phyloP scores from a whole-genome alignment of 1,140 invertebrate genomes.

The Drosophila parabipectinata region DNA sequence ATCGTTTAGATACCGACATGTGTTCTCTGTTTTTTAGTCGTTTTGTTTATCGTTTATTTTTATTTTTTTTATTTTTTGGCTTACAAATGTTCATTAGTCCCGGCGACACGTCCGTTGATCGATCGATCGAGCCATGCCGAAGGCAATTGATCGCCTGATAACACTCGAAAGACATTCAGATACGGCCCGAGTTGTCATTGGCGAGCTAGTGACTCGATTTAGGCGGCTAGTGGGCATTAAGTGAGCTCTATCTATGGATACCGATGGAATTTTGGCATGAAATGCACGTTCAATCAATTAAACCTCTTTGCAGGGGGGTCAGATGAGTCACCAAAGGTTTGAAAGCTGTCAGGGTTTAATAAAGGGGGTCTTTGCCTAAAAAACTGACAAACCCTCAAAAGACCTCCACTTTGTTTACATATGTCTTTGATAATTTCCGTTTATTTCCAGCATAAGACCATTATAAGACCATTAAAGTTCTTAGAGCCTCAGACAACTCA shows the following conservation, averaged over 20 bases:
- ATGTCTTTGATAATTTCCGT: slow-evolving; percentile 23
- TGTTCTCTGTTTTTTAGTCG: slow-evolving; percentile 2
- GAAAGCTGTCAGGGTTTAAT: neutral
- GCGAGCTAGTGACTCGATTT: slow-evolving; percentile 49
- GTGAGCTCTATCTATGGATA: slow-evolving; percentile 52
- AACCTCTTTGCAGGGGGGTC: slow-evolving; percentile 65
- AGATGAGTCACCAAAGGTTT: slow-evolving; percentile 26
- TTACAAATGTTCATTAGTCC: slow-evolving; percentile 71
- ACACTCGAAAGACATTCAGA: slow-evolving; percentile 62
- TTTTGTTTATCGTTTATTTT: slow-evolving; percentile 38
- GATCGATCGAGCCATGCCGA: slow-evolving; percentile 47
- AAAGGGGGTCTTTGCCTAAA: neutral
- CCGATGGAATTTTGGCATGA: slow-evolving; percentile 45
- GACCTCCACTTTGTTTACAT: slow-evolving; percentile 24
- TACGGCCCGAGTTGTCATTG: slow-evolving; percentile 24
- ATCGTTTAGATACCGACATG: slow-evolving; percentile 1
- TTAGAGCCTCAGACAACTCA: slow-evolving; percentile 13
- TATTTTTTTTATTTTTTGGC: slow-evolving; percentile 34
- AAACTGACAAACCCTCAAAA: neutral
- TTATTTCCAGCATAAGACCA: slow-evolving; percentile 23
- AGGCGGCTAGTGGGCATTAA: slow-evolving; percentile 39
- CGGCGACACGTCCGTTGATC: slow-evolving; percentile 72
- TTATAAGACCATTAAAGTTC: slow-evolving; percentile 42
- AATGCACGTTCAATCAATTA: slow-evolving; percentile 77
- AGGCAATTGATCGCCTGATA: slow-evolving; percentile 77